phyloP scores from a whole-genome alignment of 2,888 invertebrate genomes.

The Sphinx pinastri region DNA sequence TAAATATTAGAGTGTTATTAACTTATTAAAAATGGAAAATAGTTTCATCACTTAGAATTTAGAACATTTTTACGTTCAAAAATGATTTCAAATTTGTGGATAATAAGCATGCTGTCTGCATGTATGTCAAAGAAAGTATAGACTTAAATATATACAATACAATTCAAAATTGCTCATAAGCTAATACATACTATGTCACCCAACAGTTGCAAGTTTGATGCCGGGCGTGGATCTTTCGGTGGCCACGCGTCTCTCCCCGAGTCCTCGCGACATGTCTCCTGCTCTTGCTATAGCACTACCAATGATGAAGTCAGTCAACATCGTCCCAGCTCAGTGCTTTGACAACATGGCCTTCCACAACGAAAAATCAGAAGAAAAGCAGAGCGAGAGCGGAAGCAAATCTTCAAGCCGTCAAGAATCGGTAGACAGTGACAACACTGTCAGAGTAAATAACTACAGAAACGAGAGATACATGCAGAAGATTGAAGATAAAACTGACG shows the following conservation, averaged over 20 bases:
- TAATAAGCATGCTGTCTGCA: conserved; percentile 1
- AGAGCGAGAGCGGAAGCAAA: conserved; percentile 56
- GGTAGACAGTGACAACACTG: conserved; percentile 66
- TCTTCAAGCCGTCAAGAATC: conserved; percentile 66
- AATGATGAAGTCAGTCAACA: conserved; percentile 84
- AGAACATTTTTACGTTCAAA: background rate
- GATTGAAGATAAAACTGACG: conserved; percentile 70
- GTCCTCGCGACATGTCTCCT: conserved; percentile 87
- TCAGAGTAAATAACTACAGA: conserved; percentile 69
- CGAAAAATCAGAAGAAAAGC: conserved; percentile 62
- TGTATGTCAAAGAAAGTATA: background rate
- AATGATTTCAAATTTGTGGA: background rate
- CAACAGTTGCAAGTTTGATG: conserved; percentile 78
- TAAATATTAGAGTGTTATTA: background rate
- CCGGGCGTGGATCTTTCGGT: conserved; percentile 85
- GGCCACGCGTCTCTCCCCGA: conserved; percentile 86
- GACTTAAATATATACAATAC: background rate
- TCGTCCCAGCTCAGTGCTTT: conserved; percentile 77
- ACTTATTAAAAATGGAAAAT: background rate
- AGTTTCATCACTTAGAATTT: background rate
- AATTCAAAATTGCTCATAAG: background rate
- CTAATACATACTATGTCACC: conserved; percentile 8
- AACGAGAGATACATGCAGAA: conserved; percentile 69
- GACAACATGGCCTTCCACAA: conserved; percentile 79
- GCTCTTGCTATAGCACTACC: conserved; percentile 85